Conservation (phyloP, 2,888 invertebrate genomes). For the Eupsilia transversa region DNA sequence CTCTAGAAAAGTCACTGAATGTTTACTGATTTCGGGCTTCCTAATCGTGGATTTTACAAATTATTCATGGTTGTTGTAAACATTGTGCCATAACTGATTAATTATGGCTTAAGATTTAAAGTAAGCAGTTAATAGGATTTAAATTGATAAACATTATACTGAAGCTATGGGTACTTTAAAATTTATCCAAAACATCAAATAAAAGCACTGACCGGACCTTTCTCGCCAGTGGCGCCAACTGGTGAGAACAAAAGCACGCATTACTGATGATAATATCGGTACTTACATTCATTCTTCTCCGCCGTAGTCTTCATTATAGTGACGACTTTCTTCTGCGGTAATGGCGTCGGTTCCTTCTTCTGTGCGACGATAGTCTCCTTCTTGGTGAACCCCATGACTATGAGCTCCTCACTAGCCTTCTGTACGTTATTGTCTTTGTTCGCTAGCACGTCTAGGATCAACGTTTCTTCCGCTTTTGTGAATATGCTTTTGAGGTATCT, state of each 20-base stretch:
- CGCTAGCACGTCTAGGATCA: slow-evolving; percentile 95
- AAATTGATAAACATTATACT: neutral
- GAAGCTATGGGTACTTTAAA: neutral
- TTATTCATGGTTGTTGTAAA: neutral
- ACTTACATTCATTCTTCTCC: slow-evolving; percentile 93
- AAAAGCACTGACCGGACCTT: neutral
- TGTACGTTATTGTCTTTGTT: slow-evolving; percentile 97
- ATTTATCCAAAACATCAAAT: neutral
- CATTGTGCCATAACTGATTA: too few relatives aligned
- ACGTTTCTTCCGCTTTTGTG: slow-evolving; percentile 96
- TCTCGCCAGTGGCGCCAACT: neutral
- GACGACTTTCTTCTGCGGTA: slow-evolving; percentile 88
- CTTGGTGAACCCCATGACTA: slow-evolving; percentile 95
- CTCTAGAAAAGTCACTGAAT: neutral
- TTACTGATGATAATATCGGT: neutral
- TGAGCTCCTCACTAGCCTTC: slow-evolving; percentile 95
- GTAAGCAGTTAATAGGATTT: neutral
- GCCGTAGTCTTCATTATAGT: slow-evolving; percentile 92
- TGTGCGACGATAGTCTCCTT: slow-evolving; percentile 90
- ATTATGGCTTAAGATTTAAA: neutral
- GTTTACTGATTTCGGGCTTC: neutral
- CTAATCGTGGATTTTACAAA: neutral
- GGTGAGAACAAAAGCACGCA: neutral
- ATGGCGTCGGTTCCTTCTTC: slow-evolving; percentile 77
- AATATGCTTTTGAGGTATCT: slow-evolving; percentile 98